These are phyloP conservation scores for Theropithecus gelada DNA, from an alignment of 2,113 vertebrate genomes.

Conservation along the genomic window DNA sequence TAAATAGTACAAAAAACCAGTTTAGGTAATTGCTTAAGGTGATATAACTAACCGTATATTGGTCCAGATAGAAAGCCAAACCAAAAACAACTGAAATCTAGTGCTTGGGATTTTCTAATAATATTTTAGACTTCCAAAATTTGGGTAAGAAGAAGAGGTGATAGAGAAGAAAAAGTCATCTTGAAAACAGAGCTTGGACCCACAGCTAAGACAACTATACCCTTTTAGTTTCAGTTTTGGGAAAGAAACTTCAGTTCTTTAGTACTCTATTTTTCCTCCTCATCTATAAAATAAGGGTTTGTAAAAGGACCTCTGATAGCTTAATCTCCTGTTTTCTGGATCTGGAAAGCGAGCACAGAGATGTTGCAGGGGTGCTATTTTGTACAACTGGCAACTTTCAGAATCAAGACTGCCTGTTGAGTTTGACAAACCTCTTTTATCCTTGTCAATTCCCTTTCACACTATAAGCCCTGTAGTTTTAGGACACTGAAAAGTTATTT, in stretches of 20 bases:
- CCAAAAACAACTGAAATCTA: background rate
- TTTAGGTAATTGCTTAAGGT: background rate
- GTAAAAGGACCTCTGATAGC: background rate
- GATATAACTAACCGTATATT: background rate
- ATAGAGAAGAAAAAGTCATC: background rate
- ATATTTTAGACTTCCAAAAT: background rate
- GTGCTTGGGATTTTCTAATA: background rate
- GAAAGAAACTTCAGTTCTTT: background rate
- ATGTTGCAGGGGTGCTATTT: fast-evolving
- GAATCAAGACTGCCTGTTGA: background rate
- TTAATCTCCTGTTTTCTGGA: background rate
- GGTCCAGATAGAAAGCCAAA: background rate
- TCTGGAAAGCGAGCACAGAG: background rate
- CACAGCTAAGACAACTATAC: background rate
- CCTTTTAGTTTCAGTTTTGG: background rate
- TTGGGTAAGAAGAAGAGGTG: background rate
- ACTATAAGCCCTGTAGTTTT: background rate
- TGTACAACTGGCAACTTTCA: background rate
- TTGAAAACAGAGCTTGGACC: background rate
- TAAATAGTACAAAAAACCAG: background rate
- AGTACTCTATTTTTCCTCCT: background rate
- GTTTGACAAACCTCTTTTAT: background rate
- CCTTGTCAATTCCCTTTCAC: background rate
- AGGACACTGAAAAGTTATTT: background rate
- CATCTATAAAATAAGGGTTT: background rate